Evolutionary conservation across 1,140 invertebrate genomes (phyloP).

Genomic region (Listronotus bonariensis): DNA sequence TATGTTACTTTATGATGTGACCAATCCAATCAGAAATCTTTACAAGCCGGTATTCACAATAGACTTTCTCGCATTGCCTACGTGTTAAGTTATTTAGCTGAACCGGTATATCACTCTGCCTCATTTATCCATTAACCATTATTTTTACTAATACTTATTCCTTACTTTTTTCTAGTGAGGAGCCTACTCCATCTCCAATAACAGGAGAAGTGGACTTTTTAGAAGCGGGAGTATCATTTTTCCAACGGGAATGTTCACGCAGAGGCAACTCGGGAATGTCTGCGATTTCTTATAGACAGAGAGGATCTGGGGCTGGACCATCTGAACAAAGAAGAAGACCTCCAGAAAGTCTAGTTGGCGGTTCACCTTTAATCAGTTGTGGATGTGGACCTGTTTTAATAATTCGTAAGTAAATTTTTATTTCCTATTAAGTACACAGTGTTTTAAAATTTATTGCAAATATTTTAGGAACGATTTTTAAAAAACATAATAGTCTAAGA

Average conservation of each 20-base stretch:
- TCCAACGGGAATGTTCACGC: conserved; percentile 58
- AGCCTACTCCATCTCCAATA: conserved; percentile 50
- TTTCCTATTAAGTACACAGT: too few species aligned
- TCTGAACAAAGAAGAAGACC: conserved; percentile 53
- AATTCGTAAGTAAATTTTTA: conserved; percentile 61
- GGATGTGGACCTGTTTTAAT: conserved; percentile 70
- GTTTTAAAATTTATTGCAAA: too few species aligned
- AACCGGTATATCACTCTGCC: too few species aligned
- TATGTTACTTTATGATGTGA: too few species aligned
- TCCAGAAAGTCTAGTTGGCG: conserved; percentile 57
- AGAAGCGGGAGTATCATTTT: conserved; percentile 63
- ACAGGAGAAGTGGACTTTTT: conserved; percentile 62
- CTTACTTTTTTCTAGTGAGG: conserved; percentile 49
- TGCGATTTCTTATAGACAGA: conserved; percentile 59
- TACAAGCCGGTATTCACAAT: too few species aligned
- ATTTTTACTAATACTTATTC: too few species aligned
- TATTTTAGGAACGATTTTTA: too few species aligned
- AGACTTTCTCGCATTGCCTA: too few species aligned
- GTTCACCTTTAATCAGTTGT: conserved; percentile 62
- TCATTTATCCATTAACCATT: too few species aligned
- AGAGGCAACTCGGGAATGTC: conserved; percentile 51
- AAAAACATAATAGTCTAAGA: too few species aligned
- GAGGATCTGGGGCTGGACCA: conserved; percentile 56
- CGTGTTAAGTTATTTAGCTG: too few species aligned
- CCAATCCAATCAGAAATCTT: too few species aligned